These are phyloP conservation scores for Halcyon leucocephala DNA, from an alignment of 2,797 vertebrate species.

Conservation along the genomic window DNA sequence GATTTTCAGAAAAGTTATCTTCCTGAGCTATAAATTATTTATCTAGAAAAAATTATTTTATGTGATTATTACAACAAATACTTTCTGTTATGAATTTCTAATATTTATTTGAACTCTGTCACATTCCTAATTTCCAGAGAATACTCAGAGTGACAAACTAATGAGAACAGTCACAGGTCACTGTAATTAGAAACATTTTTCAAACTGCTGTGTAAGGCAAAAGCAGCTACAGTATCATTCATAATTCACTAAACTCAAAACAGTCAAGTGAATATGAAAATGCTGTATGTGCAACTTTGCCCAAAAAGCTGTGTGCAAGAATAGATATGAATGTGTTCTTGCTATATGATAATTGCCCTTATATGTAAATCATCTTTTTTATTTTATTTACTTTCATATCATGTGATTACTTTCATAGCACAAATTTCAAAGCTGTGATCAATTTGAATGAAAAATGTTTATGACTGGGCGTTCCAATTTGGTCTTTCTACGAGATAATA, in stretches of 20 bases:
- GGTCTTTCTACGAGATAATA: slow-evolving; percentile 38
- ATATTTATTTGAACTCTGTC: slow-evolving; percentile 11
- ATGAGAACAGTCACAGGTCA: slow-evolving; percentile 20
- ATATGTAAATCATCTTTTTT: slow-evolving; percentile 46
- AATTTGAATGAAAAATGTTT: slow-evolving; percentile 43
- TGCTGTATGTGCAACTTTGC: slow-evolving; percentile 38
- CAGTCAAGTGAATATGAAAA: slow-evolving; percentile 16
- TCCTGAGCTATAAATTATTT: not conserved
- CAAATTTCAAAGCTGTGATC: slow-evolving; percentile 35
- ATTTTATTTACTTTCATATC: not conserved
- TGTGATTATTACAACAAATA: not conserved
- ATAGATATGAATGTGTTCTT: slow-evolving; percentile 8
- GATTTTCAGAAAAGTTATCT: not conserved
- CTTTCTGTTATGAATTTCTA: not conserved
- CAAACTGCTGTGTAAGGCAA: slow-evolving; percentile 8
- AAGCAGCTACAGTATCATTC: slow-evolving; percentile 16
- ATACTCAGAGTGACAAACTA: slow-evolving; percentile 11
- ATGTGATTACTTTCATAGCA: slow-evolving; percentile 26
- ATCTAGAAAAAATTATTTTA: not conserved
- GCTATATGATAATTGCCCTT: slow-evolving; percentile 19
- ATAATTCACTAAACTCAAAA: slow-evolving; percentile 60
- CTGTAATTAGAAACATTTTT: slow-evolving; percentile 40
- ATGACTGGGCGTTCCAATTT: slow-evolving; percentile 24
- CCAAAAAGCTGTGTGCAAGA: not conserved
- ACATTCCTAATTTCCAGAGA: not conserved